Evolutionary conservation across 2,888 invertebrate species (phyloP), one percentile per base, ranked within the genome.

Genomic region (Pollenia labialis): DNA sequence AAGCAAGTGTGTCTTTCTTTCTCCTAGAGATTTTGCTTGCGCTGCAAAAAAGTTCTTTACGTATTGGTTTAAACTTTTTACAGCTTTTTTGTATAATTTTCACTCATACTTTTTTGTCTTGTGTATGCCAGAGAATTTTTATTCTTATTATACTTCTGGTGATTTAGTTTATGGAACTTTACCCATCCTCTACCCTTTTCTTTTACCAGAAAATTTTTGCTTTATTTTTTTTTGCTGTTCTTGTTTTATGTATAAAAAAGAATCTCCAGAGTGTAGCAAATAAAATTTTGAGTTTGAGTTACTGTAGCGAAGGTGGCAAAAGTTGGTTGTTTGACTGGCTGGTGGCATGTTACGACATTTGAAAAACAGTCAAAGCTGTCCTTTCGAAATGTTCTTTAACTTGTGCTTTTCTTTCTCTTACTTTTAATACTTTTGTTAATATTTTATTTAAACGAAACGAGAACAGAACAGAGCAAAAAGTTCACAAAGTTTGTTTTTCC

Each of bases 321-420:
- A 76, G 64, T 54, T 54, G 64, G n/a, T 12, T 52, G 52, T 46
- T 46, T 44, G 12, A 4, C 4, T 64, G 23, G 2, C 2, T 76
- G 18, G 23, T 54, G 64, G 66, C 32, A 48, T 48, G 60, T 74
- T 46, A 23, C 14, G 48, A 48, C 12, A 12, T 46, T 62, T 80
- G 23, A 42, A 69, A 69, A 85, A 69, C 75, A 69, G 74, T 72
- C 81, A 82, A 77, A 85, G 81, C 81, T 81, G 81, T 79, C 77
- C 77, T 82, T 71, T 52, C 11, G 23, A 62, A 82, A 79, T 62
- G 71, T 79, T 74, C 72, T 74, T 74, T 54, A 54, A 74, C 56
- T 82, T 79, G 81, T 79, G 82, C 82, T 82, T 85, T 82, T 79
- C 62, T 56, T 77, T 81, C 64, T 85, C 85, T 85, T 32, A 48